Evolutionary conservation across 2,113 vertebrate species (phyloP).

Genomic region (Argyrosomus japonicus): DNA sequence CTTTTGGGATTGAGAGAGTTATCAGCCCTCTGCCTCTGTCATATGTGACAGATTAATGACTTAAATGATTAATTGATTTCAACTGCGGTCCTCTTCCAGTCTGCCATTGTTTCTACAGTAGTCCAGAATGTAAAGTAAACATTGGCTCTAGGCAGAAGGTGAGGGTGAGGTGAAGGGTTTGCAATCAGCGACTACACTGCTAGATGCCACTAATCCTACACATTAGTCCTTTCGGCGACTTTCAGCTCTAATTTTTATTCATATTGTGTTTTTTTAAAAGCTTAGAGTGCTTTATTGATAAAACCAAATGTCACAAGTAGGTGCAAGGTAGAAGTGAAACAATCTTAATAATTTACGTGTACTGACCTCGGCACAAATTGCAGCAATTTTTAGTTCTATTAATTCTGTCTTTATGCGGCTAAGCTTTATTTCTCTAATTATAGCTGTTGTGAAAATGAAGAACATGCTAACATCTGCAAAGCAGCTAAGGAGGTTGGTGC

Average conservation of each 20-base stretch:
- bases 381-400: neutral
- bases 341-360: neutral
- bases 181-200: too few species aligned
- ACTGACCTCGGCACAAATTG: neutral
- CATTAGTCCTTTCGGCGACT: too few species aligned
- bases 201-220: too few species aligned
- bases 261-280: neutral
- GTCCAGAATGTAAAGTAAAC: too few species aligned
- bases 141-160: too few species aligned
- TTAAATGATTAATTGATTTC: neutral
- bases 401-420: neutral
- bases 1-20: constrained; percentile 10
- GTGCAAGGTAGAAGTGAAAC: neutral
- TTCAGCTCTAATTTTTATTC: neutral
- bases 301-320: neutral
- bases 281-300: neutral
- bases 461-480: neutral
- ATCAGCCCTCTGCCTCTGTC: constrained; percentile 22
- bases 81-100: too few species aligned
- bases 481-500: neutral
- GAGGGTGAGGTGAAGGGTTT: too few species aligned
- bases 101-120: too few species aligned
- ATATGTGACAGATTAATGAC: constrained; percentile 7
- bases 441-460: neutral
- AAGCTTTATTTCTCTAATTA: neutral